Percentiles rank a stretch among this genome's conserved stretches.
phyloP scores from a whole-genome alignment of 2,113 vertebrate genomes.

The Silurus glanis region DNA sequence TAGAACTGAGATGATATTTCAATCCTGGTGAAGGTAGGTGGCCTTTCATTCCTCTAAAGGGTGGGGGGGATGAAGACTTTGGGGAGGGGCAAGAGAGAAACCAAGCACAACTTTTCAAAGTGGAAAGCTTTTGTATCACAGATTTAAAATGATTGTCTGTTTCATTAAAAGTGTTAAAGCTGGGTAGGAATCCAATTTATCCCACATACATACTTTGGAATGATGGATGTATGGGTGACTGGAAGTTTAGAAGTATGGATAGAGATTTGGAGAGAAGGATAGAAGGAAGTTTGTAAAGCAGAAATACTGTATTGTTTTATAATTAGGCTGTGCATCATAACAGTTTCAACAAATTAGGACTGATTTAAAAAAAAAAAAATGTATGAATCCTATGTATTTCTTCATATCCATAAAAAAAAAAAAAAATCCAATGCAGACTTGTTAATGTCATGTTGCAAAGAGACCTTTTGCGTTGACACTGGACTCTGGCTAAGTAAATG shows the following conservation, averaged over 20 bases:
- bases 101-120: not conserved
- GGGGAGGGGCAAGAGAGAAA: not conserved
- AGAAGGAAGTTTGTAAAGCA: too few relatives aligned
- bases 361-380: too few relatives aligned
- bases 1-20: constrained; percentile 45
- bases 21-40: constrained; percentile 16
- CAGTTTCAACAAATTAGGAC: not conserved
- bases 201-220: not conserved
- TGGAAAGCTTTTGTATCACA: not conserved
- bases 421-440: not conserved
- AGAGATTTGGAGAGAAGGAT: too few relatives aligned
- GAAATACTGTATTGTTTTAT: not conserved
- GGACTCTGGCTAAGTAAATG: not conserved
- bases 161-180: not conserved
- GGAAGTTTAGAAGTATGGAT: too few relatives aligned
- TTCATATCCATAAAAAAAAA: not conserved
- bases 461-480: not conserved
- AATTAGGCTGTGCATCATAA: not conserved
- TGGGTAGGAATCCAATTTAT: not conserved
- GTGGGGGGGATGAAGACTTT: not conserved
- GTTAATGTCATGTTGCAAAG: not conserved
- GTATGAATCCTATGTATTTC: not conserved
- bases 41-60: constrained; percentile 14
- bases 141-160: not conserved
- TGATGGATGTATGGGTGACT: too few relatives aligned